Conservation (phyloP, 2,888 invertebrate genomes). For the Thymelicus sylvestris region DNA sequence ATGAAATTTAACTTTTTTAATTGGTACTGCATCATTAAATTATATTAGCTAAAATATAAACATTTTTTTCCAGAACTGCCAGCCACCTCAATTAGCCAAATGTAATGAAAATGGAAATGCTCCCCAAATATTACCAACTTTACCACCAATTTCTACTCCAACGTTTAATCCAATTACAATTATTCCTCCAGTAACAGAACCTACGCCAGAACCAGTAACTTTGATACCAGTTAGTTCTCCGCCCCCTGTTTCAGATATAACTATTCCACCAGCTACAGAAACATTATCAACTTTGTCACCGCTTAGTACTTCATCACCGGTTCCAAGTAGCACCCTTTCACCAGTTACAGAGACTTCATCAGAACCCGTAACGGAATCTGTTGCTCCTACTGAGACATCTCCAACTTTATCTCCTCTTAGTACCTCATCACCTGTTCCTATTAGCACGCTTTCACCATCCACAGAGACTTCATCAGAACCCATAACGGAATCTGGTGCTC, state of each 20-base stretch:
- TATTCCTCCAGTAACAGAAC: too few relatives aligned
- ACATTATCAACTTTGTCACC: background rate
- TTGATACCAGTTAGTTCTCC: too few relatives aligned
- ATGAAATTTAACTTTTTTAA: too few relatives aligned
- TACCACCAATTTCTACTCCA: too few relatives aligned
- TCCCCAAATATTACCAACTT: too few relatives aligned
- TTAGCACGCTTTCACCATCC: conserved; percentile 8
- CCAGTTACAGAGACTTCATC: background rate
- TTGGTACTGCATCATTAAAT: too few relatives aligned
- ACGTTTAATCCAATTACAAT: too few relatives aligned
- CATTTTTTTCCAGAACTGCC: conserved; percentile 44
- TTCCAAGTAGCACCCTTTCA: background rate
- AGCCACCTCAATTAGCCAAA: conserved; percentile 39
- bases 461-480: background rate
- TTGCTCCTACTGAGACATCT: too few relatives aligned
- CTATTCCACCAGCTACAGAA: background rate
- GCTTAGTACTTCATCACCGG: background rate
- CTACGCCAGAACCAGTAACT: background rate
- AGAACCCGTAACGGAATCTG: background rate
- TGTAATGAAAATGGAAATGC: conserved; percentile 19
- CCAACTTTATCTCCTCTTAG: background rate
- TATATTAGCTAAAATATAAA: background rate
- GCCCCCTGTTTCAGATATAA: too few relatives aligned
- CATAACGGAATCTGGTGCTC: background rate
- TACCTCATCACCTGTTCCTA: conserved; percentile 2